Base-by-base conservation (phyloP, 2,113 vertebrate genomes). In the Chauna torquata region DNA sequence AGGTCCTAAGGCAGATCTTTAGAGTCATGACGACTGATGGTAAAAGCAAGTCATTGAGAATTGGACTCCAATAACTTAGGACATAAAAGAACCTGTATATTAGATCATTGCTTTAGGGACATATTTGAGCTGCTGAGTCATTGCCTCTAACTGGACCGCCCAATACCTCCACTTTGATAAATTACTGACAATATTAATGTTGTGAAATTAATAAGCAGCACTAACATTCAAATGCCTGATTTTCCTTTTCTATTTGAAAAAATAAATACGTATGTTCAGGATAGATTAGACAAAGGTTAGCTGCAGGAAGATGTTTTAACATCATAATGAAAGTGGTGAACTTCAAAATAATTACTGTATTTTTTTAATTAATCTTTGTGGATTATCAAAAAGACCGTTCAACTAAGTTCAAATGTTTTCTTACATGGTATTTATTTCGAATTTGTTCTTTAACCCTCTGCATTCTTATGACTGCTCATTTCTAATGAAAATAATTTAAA, bases 21-120 rank as follows among this genome's bases (percentile, higher is more conserved):
- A 72, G 42, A 84, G 77, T 90, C 92, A 50, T 64, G 77, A 89
- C 1, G 16, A 64, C 82, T 82, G 55, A 66, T 55, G 79, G 72
- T 59, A 88, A 93, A 95, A 92, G 45, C 55, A 81, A 92, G 86
- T 92, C 42, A 86, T 3, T 64, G 55, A 66, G 68, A 95, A 45
- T 20, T 8, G 12, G 70, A 62, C 49, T 94, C 58, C 66, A 83
- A 6, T 55, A 86, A 36, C 52, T 79, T 30, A 47, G 81, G 68
- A 83, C 59, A 66, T 76, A 90, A 94, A 92, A 95, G 85, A 90
- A 90, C 91, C 84, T 90, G 79, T 90, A 64, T n/a, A 86, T 95
- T 80, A 96, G 58, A 82, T 95, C 87, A 93, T 90, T 95, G 84
- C 89, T 97, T 95, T 91, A 79, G 93, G 95, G 91, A 91, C 86